These are phyloP conservation scores for Meta bourneti DNA, from an alignment of 2,888 invertebrate species.

Conservation along the genomic window DNA sequence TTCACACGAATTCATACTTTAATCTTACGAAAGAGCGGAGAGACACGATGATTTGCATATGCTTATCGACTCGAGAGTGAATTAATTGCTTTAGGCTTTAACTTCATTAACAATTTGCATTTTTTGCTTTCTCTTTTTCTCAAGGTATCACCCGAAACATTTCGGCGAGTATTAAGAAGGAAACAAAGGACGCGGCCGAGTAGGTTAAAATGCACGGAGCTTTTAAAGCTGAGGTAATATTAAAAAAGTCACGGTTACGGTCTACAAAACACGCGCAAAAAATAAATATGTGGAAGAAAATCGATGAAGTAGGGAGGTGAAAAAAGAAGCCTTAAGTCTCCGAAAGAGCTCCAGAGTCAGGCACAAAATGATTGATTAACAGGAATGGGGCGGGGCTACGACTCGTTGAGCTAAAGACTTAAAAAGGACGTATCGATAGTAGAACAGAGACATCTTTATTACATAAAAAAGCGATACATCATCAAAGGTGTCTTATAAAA, in stretches of 20 bases:
- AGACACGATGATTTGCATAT: constrained; percentile 10
- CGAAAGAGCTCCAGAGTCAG: constrained; percentile 5
- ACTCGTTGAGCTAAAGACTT: constrained; percentile 31
- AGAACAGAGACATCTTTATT: constrained; percentile 17
- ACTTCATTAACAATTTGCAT: constrained; percentile 15
- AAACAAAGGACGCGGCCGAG: background rate
- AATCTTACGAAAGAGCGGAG: background rate
- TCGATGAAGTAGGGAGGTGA: constrained; percentile 9
- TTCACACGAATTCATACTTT: background rate
- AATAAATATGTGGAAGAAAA: constrained; percentile 24
- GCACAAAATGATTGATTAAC: constrained; percentile 29
- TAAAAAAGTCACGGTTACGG: constrained; percentile 22
- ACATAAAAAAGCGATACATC: background rate
- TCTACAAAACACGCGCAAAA: constrained; percentile 24
- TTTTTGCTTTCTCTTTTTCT: background rate
- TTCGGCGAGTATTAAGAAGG: background rate
- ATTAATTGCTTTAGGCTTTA: constrained; percentile 40
- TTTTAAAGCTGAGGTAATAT: background rate
- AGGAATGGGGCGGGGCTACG: background rate
- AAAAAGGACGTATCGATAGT: constrained; percentile 10
- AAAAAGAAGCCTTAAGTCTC: constrained; percentile 2
- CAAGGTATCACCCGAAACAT: background rate
- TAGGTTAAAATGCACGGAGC: background rate
- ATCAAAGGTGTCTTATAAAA: background rate
- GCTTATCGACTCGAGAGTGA: constrained; percentile 11